phyloP scores from a whole-genome alignment of 1,140 invertebrate species.

The Tetragonula clypearis region DNA sequence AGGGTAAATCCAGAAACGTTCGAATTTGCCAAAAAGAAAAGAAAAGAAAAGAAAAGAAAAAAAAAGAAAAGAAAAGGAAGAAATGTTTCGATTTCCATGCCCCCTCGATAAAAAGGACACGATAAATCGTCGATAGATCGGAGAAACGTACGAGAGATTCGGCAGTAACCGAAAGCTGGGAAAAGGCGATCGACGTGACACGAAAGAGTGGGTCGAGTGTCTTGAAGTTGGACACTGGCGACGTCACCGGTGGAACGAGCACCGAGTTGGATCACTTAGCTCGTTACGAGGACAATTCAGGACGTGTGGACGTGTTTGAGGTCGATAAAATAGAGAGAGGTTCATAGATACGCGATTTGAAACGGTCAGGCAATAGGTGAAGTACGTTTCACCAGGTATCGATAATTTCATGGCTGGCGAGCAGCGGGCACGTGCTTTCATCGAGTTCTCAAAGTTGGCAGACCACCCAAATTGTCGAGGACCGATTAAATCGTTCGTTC shows the following conservation, averaged over 20 bases:
- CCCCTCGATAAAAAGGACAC: not conserved
- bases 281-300: constrained; percentile 53
- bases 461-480: constrained; percentile 59
- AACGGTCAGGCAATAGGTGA: constrained; percentile 50
- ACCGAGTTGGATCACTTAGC: constrained; percentile 53
- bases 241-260: constrained; percentile 21
- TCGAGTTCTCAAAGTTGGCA: constrained; percentile 62
- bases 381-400: constrained; percentile 54
- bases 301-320: constrained; percentile 53
- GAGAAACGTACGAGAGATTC: not conserved
- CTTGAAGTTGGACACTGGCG: constrained; percentile 32
- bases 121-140: too few species aligned
- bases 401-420: constrained; percentile 62
- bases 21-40: too few species aligned
- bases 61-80: not conserved
- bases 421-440: constrained; percentile 58
- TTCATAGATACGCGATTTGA: constrained; percentile 52
- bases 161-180: not conserved
- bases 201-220: constrained; percentile 28
- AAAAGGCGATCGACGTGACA: constrained; percentile 7
- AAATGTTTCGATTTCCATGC: not conserved
- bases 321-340: constrained; percentile 38
- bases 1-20: not conserved
- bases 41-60: not conserved
- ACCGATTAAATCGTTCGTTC: constrained; percentile 64